Base-by-base conservation (phyloP, 2,797 vertebrate genomes). In the Acridotheres tristis region DNA sequence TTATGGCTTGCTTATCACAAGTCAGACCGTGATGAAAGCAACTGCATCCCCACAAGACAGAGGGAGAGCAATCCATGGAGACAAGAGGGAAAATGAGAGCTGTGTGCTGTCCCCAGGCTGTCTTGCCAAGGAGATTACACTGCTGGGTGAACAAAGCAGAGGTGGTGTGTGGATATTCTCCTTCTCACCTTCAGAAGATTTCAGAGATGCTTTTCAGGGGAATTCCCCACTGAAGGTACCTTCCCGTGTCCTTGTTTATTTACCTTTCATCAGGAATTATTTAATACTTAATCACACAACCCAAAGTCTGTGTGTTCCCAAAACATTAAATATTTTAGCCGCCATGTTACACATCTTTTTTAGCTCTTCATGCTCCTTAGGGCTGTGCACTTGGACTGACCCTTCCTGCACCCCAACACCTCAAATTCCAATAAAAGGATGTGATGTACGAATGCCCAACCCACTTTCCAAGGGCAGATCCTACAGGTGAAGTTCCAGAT, bases 1-100 rank as follows among this genome's bases (percentile, higher is more conserved):
- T 93, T 87, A 82, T 1, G 8, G 53, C 8, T 83, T 82, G 29
- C 78, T 90, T 90, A 85, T 85, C 87, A 5, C 48, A 86, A 89
- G 55, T 17, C 48, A 69, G 59, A 26, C 36, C 2, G 1, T 15
- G 57, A 53, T n/a, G n/a, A 91, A 93, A 89, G 85, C 13, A 42
- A n/a, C 36, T 26, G 36, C 53, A 34, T 47, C n/a, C 36, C 57
- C 65, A 80, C 65, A 68, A 42, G 76, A 23, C 34, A 68, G 65
- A 51, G 61, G 17, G 51, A 86, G 53, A 80, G 53, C 42, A 30
- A 73, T 40, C 38, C 9, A 2, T 2, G 3, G 27, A 47, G 71
- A 50, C 0, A 17, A 65, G 75, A 67, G 43, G 57, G 1, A 7
- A 40, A 51, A 86, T 7, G 22, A 58, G 54, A 88, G 15, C 1